Evolutionary conservation across 92 coral and sea anemone species (phyloP), one percentile per base, ranked within the genome.

Genomic region (Meandrina meandrites): DNA sequence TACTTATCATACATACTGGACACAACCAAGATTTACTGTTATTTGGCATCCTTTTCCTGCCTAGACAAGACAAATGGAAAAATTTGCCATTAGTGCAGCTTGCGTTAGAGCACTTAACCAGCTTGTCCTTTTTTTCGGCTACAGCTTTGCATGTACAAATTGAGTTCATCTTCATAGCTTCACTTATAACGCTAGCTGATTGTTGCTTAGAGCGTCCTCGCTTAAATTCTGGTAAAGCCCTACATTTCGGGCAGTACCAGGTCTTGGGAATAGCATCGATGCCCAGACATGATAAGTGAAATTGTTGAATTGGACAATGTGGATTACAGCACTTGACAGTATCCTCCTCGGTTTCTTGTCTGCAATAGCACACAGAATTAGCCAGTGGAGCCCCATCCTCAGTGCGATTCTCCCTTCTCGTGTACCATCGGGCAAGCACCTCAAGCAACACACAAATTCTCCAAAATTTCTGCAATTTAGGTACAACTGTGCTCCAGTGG

Each of bases 61-160:
- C 90, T 16, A 90, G 87, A 50, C 95, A 94, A n/a, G 86, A 77
- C 40, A 92, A 78, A 92, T 94, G 95, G 82, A 92, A 92, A 90
- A 92, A 92, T 66, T 30, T 90, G 60, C 97, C 97, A 90, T 90
- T 88, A 80, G 85, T 70, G 84, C 90, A 94, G 28, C 72, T 27
- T 13, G 45, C 53, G 72, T 83, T 90, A 81, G 93, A 73, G 80
- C 98, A 94, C 90, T 90, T 84, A 5, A 92, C 90, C 37, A 94
- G 95, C 91, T 85, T 92, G 56, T 94, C 93, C 35, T 87, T 85
- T 67, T 56, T 50, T 19, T 77, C 56, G 1, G 93, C 90, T 73
- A 71, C 77, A 60, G 86, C 47, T 74, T 87, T 81, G 81, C 95
- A 92, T 3, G 87, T 79, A 79, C 97, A 94, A 66, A 91, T 88